Evolutionary conservation across 2,113 vertebrate species (phyloP).

Genomic region (Natator depressus): DNA sequence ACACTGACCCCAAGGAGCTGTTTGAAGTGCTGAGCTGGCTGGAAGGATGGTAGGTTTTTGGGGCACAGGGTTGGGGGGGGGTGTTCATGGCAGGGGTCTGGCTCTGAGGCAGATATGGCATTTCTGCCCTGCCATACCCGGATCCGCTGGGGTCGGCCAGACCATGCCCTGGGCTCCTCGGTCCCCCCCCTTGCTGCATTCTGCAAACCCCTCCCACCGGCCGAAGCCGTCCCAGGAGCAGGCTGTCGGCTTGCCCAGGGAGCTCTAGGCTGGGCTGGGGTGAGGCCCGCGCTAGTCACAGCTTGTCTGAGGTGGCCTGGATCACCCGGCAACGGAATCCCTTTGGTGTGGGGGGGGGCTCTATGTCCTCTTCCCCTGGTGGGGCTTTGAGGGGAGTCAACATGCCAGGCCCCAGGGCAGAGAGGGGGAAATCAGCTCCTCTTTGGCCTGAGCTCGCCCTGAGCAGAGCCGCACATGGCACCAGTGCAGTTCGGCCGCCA

Average conservation of each 20-base stretch:
- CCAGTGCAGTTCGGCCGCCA: too few species aligned
- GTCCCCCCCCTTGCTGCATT: neutral
- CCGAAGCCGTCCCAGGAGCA: neutral
- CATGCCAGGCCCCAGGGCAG: neutral
- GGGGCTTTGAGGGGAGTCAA: neutral
- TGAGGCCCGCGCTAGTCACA: neutral
- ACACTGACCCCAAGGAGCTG: slow-evolving; percentile 89
- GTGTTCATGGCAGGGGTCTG: neutral
- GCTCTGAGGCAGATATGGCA: neutral
- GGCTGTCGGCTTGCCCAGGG: neutral
- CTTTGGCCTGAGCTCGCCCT: neutral
- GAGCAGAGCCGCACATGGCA: neutral
- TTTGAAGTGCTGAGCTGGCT: slow-evolving; percentile 90
- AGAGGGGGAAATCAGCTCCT: fast-evolving
- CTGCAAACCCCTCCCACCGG: neutral
- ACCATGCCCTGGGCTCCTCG: neutral
- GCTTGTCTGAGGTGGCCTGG: neutral
- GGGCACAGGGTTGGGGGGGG: fast-evolving
- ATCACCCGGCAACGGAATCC: neutral
- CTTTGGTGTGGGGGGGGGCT: too few species aligned
- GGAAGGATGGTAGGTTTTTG: slow-evolving; percentile 87
- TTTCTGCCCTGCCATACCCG: neutral
- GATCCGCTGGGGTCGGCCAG: neutral
- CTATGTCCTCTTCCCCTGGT: neutral
- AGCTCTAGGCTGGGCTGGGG: neutral